Evolutionary conservation across 2,113 vertebrate genomes (phyloP).

Genomic region (Trachemys scripta): DNA sequence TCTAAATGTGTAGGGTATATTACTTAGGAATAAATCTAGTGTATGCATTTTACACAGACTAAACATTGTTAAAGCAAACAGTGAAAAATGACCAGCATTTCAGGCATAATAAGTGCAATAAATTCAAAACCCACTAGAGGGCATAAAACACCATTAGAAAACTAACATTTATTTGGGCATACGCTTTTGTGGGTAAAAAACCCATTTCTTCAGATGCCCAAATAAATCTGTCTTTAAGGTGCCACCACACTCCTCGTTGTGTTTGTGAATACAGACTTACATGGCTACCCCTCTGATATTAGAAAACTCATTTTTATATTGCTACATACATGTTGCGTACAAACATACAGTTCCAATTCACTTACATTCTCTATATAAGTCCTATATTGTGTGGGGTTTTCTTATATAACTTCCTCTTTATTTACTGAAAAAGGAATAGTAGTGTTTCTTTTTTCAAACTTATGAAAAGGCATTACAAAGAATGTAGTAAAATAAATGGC

Average conservation of each 20-base stretch:
- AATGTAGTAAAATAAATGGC: background rate
- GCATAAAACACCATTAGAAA: slow-evolving; percentile 74
- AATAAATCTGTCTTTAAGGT: no score
- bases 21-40: background rate
- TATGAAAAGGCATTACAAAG: slow-evolving; percentile 33
- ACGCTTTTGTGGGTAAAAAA: no score
- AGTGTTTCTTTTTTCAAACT: slow-evolving; percentile 38
- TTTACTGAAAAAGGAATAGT: slow-evolving; percentile 17
- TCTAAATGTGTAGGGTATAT: background rate
- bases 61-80: background rate
- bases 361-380: slow-evolving; percentile 41
- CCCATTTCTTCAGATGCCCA: no score
- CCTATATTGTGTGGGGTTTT: slow-evolving; percentile 26
- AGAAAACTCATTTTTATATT: background rate
- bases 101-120: background rate
- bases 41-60: background rate
- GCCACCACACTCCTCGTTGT: no score
- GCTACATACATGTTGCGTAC: background rate
- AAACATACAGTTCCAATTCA: slow-evolving; percentile 40
- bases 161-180: background rate
- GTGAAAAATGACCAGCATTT: background rate
- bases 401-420: slow-evolving; percentile 6
- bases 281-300: background rate
- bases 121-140: slow-evolving; percentile 71
- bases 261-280: no score